Evolutionary conservation across 2,888 invertebrate genomes (phyloP), one percentile per base, ranked within the genome.

Genomic region (Magallana nippona): DNA sequence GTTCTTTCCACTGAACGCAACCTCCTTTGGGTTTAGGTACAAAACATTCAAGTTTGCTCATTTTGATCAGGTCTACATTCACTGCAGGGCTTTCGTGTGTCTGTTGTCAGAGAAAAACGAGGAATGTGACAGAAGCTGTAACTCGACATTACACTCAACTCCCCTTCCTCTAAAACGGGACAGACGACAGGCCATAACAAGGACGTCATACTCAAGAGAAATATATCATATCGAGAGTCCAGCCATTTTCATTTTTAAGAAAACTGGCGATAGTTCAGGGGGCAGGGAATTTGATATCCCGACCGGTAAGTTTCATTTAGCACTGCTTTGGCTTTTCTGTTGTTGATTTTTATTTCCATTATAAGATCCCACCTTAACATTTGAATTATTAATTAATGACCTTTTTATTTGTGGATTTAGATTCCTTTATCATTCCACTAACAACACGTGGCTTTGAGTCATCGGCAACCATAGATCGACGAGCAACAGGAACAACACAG

Each of bases 11-110:
- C 80, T 91, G n/a, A 92, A 90, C 84, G 86, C 90, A 71, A 89
- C 91, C 1, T 84, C 87, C 82, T 91, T 89, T 79, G 92, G 90
- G 0, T 91, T 91, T 82, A 84, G 91, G 3, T 91, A 91, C 83
- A 89, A 90, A 86, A 89, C 92, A 1, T 92, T 93, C 83, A 88
- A 88, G 79, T 93, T 93, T 87, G 86, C 89, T 0, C 84, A 87
- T 44, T 89, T 83, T 71, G 79, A 85, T 15, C 80, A 87, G 55
- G 89, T 93, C 15, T 90, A 90, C 82, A 82, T 93, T 0, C 92
- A 92, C 85, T 93, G 93, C 84, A 87, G 90, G 55, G 91, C 91
- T 8, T 87, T 89, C 71, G 90, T 93, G 19, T 93, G 93, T 84
- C 83, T 87, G 2, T 77, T 85, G 1, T 80, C 86, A 0, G 93